A percentile compares a stretch with the other conserved stretches of the same genome.
Evolutionary conservation across 2,797 vertebrate genomes (phyloP).

Genomic region (Lithobates sylvaticus): DNA sequence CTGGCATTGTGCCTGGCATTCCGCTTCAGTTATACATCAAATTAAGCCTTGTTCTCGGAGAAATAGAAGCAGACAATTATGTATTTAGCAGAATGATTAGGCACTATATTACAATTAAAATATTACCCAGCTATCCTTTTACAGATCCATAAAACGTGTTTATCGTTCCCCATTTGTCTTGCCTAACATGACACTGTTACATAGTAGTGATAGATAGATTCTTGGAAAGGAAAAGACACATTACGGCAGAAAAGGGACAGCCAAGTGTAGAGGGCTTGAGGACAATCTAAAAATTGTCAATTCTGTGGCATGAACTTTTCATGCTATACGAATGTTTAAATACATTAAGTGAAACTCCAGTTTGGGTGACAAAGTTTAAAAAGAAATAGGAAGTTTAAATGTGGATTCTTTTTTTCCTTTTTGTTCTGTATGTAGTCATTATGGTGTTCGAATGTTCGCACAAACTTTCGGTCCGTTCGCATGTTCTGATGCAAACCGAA

Average conservation of each 20-base stretch:
- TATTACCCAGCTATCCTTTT: slow-evolving; percentile 12
- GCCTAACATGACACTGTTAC: slow-evolving; percentile 11
- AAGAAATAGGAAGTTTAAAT: no score
- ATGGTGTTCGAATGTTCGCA: no score
- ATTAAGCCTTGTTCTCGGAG: slow-evolving; percentile 43
- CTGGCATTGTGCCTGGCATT: slow-evolving; percentile 45
- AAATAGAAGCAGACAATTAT: slow-evolving; percentile 54
- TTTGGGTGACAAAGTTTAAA: no score
- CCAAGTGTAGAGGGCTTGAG: no score
- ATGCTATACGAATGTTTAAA: no score
- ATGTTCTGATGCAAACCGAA: no score
- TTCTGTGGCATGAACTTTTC: no score
- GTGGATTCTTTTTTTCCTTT: no score
- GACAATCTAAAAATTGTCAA: no score
- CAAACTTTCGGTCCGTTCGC: no score
- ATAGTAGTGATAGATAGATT: not conserved
- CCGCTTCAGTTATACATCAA: slow-evolving; percentile 30
- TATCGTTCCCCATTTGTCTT: slow-evolving; percentile 3
- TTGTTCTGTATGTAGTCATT: no score
- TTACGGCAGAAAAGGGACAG: not conserved
- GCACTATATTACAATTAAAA: slow-evolving; percentile 53
- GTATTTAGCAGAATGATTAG: slow-evolving; percentile 50
- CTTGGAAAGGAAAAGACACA: not conserved
- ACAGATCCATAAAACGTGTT: slow-evolving; percentile 23
- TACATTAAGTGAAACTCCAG: no score